A percentile compares a stretch with the other conserved stretches of the same genome.
phyloP scores from a whole-genome alignment of 2,797 vertebrate genomes.

The Hypotaenidia okinawae region DNA sequence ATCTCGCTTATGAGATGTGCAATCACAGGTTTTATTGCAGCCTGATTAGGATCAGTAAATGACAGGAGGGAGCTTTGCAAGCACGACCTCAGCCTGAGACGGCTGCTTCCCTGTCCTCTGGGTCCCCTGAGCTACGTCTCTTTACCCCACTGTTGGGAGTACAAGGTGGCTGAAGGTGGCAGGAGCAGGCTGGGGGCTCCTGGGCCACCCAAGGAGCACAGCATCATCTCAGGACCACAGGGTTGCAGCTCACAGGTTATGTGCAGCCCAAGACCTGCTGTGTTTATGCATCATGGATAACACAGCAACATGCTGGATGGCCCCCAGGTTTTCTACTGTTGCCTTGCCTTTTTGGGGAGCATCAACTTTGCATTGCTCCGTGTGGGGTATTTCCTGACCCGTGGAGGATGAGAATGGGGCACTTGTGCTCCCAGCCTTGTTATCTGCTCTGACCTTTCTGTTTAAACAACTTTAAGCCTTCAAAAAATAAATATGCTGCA shows the following conservation, averaged over 20 bases:
- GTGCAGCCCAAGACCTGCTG: not conserved
- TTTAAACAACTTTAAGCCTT: not conserved
- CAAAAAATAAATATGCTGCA: constrained; percentile 30
- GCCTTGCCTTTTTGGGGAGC: not conserved
- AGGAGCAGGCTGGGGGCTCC: not conserved
- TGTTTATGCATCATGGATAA: no score
- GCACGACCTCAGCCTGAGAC: not conserved
- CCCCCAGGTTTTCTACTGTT: not conserved
- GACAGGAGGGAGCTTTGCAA: constrained; percentile 22
- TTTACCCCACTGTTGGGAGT: accelerated
- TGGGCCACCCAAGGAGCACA: accelerated
- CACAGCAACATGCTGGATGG: accelerated
- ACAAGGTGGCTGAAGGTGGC: not conserved
- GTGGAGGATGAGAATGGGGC: not conserved
- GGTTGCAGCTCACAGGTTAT: not conserved
- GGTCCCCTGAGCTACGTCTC: accelerated
- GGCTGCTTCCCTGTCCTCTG: not conserved
- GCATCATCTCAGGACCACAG: not conserved
- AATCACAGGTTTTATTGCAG: constrained; percentile 22
- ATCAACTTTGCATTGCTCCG: accelerated
- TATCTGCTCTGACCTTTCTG: not conserved
- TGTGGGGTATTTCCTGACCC: accelerated
- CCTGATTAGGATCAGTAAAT: constrained; percentile 26
- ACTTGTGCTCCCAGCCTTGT: not conserved
- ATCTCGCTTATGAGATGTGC: constrained; percentile 35